phyloP scores from a whole-genome alignment of 1,140 invertebrate genomes.

The Dysdera silvatica region DNA sequence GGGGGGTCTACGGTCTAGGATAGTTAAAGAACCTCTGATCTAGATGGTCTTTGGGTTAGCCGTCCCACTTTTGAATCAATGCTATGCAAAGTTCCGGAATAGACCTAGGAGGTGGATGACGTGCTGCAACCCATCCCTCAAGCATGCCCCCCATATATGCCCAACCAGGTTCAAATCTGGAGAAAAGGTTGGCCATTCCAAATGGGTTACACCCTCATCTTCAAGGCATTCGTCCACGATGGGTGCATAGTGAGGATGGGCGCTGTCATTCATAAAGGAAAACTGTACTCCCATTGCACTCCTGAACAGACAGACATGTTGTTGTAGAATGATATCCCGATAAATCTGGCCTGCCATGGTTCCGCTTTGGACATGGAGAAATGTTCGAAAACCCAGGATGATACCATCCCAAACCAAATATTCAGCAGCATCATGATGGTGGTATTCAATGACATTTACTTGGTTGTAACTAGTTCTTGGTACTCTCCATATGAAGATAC shows the following conservation, averaged over 20 bases:
- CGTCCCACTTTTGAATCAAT: too few species aligned
- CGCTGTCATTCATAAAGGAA: not conserved
- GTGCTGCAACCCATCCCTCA: too few species aligned
- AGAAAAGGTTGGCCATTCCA: not conserved
- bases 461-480: slow-evolving; percentile 2
- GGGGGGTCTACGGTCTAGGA: too few species aligned
- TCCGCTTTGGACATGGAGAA: not conserved
- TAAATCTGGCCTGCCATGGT: not conserved
- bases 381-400: not conserved
- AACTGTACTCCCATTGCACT: not conserved
- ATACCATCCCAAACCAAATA: not conserved
- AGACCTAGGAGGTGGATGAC: too few species aligned
- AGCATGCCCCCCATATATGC: not conserved
- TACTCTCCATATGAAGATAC: not conserved
- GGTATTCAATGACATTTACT: not conserved
- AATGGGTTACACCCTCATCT: not conserved
- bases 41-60: too few species aligned
- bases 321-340: not conserved
- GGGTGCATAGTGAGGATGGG: not conserved
- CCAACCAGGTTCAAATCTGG: not conserved
- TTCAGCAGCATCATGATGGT: slow-evolving; percentile 1
- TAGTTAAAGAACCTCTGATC: too few species aligned
- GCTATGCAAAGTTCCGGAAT: too few species aligned
- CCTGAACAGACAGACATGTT: not conserved
- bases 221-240: not conserved